Evolutionary conservation across 2,797 vertebrate genomes (phyloP).

Genomic region (Epinephelus malabaricus): DNA sequence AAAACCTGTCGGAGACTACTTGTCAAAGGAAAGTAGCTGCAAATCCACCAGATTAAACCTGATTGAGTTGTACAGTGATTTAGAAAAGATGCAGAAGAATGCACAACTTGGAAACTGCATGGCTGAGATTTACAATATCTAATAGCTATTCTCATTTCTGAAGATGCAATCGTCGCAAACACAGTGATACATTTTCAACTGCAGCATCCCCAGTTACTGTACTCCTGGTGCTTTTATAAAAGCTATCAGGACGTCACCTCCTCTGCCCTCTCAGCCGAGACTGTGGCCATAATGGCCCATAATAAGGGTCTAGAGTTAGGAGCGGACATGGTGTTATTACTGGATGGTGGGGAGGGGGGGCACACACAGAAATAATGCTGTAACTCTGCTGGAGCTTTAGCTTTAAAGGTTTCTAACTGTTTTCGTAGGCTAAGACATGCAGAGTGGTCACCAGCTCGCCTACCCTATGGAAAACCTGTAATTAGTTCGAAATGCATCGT

Average conservation of each 20-base stretch:
- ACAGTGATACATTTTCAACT: conserved; percentile 36
- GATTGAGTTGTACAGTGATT: conserved; percentile 2
- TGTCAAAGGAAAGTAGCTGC: conserved; percentile 44
- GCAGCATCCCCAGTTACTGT: conserved; percentile 33
- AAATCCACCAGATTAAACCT: conserved; percentile 23
- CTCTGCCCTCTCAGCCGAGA: conserved; percentile 76
- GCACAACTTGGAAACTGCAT: neutral
- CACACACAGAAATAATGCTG: conserved; percentile 58
- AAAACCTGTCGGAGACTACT: conserved; percentile 30
- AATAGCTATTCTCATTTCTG: conserved; percentile 18
- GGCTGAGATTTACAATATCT: neutral
- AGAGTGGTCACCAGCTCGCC: conserved; percentile 77
- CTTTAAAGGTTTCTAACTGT: conserved; percentile 73
- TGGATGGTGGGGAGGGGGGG: conserved; percentile 22
- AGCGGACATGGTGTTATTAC: conserved; percentile 81
- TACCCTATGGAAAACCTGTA: conserved; percentile 76
- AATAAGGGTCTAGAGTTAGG: conserved; percentile 79
- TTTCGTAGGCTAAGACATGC: conserved; percentile 65
- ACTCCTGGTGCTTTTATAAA: conserved; percentile 66
- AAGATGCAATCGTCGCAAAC: conserved; percentile 19
- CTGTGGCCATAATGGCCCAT: conserved; percentile 79
- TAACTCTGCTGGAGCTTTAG: conserved; percentile 69
- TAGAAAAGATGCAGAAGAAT: neutral
- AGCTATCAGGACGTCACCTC: conserved; percentile 77
- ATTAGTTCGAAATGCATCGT: conserved; percentile 81